Conservation (phyloP, 2,888 invertebrate genomes). For the Drosophila limbata region DNA sequence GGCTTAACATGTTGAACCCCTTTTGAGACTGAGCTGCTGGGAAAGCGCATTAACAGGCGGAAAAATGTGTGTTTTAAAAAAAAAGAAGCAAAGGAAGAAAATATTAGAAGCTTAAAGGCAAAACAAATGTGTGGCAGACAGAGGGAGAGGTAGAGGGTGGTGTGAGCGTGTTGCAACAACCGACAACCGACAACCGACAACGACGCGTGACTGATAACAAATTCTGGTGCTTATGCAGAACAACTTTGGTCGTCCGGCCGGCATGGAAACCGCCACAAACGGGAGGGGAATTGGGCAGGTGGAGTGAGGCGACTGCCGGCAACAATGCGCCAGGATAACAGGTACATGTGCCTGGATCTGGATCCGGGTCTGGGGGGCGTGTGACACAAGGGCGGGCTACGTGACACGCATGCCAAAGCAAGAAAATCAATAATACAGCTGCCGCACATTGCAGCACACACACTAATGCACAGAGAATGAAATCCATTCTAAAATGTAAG, state of each 20-base stretch:
- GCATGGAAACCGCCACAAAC: slow-evolving; percentile 45
- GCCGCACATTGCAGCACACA: slow-evolving; percentile 38
- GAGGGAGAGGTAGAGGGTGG: neutral
- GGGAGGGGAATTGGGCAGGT: neutral
- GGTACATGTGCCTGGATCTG: slow-evolving; percentile 32
- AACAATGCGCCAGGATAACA: slow-evolving; percentile 47
- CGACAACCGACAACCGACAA: slow-evolving; percentile 38
- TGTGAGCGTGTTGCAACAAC: slow-evolving; percentile 35
- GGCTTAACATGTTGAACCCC: slow-evolving; percentile 46
- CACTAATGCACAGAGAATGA: neutral
- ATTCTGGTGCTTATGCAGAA: slow-evolving; percentile 57
- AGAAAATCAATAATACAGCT: slow-evolving; percentile 57
- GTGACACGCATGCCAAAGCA: slow-evolving; percentile 59
- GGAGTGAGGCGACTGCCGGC: neutral
- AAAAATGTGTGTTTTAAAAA: slow-evolving; percentile 18
- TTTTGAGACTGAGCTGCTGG: slow-evolving; percentile 13
- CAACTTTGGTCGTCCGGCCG: slow-evolving; percentile 29
- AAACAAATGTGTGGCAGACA: slow-evolving; percentile 1
- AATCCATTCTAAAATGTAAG: too few relatives aligned
- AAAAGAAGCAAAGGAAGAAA: slow-evolving; percentile 18
- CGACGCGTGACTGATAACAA: slow-evolving; percentile 69
- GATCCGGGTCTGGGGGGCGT: neutral
- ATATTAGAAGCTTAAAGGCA: slow-evolving; percentile 38
- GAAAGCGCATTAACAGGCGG: slow-evolving; percentile 46
- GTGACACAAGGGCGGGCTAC: slow-evolving; percentile 17